Base-by-base conservation (phyloP, 2,797 vertebrate genomes). In the Phoxinus dragarum region DNA sequence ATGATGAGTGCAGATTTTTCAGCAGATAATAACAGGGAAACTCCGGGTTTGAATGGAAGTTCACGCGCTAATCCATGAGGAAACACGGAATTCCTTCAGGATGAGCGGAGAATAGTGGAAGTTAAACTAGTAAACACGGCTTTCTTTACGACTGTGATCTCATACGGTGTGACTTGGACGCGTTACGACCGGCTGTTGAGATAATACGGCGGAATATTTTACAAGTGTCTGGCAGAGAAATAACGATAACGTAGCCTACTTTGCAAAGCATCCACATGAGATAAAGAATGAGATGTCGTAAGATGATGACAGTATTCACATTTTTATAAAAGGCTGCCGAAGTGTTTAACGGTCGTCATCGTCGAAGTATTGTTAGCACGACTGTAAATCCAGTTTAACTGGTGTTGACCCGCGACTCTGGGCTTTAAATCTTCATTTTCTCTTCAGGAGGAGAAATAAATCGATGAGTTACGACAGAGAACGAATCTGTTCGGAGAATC, bases 71-170 rank as follows among this genome's bases (percentile, higher is more conserved):
- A 23, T 59, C 23, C 88, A 92, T 93, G 94, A 94, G 92, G 92
- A 93, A 94, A 94, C 93, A 90, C 87, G 94, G 93, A 93, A 95
- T 95, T 94, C 90, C 87, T 92, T 91, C 86, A 90, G 93, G 93
- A 94, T 92, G 93, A 94, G 90, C 91, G 79, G 89, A 91, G 90
- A 44, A 23, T 56, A 9, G 52, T 21, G 0, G 90, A 49, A 49
- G 47, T 14, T 14, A 14, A 31, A 64, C 91, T 90, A 56, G 91
- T 94, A 93, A 94, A 94, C 93, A 92, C 85, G 64, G 82, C 52
- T 73, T 90, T 89, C 91, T 94, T 92, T 93, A 91, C 83, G 86
- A 88, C 61, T 56, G 88, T 94, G 93, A 93, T 87, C 88, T 94
- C 92, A 93, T 90, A 84, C 84, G 87, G 89, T 81, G 76, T n/a